A percentile compares a stretch with the other conserved stretches of the same genome.
These are phyloP conservation scores for Eulemur mongoz DNA, from an alignment of 2,797 vertebrate genomes.

Conservation along the genomic window DNA sequence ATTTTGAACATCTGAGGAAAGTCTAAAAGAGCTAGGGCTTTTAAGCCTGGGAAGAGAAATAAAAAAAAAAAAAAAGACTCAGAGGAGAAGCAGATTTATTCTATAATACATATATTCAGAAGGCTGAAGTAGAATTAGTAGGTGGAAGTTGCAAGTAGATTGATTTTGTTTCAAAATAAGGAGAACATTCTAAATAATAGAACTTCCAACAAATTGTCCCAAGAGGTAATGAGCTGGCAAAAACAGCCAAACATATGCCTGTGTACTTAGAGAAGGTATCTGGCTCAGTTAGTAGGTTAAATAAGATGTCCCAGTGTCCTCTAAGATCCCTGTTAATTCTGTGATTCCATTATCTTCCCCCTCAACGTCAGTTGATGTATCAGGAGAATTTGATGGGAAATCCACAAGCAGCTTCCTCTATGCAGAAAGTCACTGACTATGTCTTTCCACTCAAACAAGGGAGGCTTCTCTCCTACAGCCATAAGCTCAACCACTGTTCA, in stretches of 20 bases:
- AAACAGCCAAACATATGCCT: neutral
- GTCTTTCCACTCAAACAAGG: neutral
- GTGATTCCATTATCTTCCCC: neutral
- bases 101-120: neutral
- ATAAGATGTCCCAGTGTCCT: neutral
- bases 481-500: neutral
- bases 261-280: neutral
- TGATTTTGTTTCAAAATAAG: neutral
- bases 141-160: neutral
- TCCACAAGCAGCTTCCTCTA: neutral
- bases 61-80: neutral
- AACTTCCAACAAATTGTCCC: neutral
- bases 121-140: neutral
- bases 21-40: slow-evolving; percentile 16
- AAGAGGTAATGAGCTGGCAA: neutral
- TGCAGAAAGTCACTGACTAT: neutral
- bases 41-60: neutral
- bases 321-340: neutral
- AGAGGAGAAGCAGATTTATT: neutral
- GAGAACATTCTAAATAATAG: neutral
- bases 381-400: neutral
- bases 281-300: neutral
- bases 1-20: slow-evolving; percentile 17
- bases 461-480: neutral
- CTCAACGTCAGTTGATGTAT: neutral